These are phyloP conservation scores for Diorhabda elongata DNA, from an alignment of 1,140 invertebrate genomes.

Conservation along the genomic window DNA sequence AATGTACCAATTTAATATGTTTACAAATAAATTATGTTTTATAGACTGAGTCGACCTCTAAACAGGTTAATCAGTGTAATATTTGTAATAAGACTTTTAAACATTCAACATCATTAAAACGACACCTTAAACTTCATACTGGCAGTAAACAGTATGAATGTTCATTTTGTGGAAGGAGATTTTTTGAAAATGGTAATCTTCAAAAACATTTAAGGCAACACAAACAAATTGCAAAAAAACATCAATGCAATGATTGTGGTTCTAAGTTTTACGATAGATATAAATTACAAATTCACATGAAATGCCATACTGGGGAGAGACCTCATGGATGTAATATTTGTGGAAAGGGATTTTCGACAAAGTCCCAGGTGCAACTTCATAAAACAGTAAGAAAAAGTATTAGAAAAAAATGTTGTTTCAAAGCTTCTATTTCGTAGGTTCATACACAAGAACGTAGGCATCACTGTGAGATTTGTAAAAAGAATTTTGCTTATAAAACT, in stretches of 20 bases:
- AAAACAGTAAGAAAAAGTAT: constrained; percentile 24
- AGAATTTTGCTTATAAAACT: constrained; percentile 46
- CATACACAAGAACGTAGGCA: constrained; percentile 52
- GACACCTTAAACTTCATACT: constrained; percentile 61
- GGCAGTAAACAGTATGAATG: constrained; percentile 69
- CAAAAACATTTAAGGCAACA: constrained; percentile 56
- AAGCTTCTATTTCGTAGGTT: constrained; percentile 22
- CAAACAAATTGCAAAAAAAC: constrained; percentile 50
- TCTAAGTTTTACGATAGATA: constrained; percentile 56
- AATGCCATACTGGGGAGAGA: constrained; percentile 61
- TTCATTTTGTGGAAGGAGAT: constrained; percentile 68
- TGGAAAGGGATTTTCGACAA: constrained; percentile 44
- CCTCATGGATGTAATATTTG: constrained; percentile 61
- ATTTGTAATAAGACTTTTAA: constrained; percentile 25
- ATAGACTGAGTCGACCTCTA: too few species aligned
- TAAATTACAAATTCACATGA: constrained; percentile 54
- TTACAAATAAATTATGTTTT: too few species aligned
- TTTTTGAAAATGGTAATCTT: constrained; percentile 58
- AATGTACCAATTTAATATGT: too few species aligned
- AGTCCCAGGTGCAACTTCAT: constrained; percentile 52
- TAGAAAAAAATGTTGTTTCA: neutral
- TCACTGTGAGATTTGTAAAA: constrained; percentile 55
- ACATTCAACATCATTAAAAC: constrained; percentile 31
- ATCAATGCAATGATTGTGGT: constrained; percentile 58
- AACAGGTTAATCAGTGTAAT: constrained; percentile 5